Evolutionary conservation across 2,888 invertebrate genomes (phyloP).

Genomic region (Ormyrus pomaceus): DNA sequence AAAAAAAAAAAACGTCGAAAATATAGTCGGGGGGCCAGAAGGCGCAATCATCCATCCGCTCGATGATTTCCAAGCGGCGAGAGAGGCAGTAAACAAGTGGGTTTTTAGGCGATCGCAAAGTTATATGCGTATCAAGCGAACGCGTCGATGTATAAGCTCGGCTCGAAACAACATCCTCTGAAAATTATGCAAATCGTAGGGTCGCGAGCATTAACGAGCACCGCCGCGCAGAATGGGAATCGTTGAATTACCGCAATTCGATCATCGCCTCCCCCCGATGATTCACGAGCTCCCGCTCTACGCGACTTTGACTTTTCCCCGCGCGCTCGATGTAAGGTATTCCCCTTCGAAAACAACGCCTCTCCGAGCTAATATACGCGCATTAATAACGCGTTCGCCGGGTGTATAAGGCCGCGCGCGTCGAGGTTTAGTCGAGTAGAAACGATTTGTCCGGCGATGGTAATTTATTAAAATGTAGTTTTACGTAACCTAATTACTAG

Average conservation of each 20-base stretch:
- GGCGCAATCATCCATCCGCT: conserved; percentile 12
- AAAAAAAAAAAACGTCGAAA: conserved; percentile 3
- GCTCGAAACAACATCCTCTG: background rate
- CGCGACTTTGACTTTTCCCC: background rate
- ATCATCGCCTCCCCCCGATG: no score
- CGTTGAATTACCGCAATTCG: background rate
- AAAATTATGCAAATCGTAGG: conserved; percentile 4
- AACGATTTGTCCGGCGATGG: no score
- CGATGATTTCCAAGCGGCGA: background rate
- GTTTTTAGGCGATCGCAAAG: conserved; percentile 31
- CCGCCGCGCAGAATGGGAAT: background rate
- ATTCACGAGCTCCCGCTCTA: background rate
- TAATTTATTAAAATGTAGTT: no score
- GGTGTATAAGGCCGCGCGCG: background rate
- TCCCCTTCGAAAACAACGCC: no score
- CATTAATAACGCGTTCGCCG: no score
- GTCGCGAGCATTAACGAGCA: background rate
- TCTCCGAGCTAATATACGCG: no score
- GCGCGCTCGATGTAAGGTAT: no score
- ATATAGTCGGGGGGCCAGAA: background rate
- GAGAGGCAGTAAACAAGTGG: conserved; percentile 40
- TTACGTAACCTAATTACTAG: no score
- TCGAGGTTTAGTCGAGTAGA: no score
- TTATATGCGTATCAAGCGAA: background rate
- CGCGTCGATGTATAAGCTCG: background rate